Evolutionary conservation across 2,113 vertebrate species (phyloP).

Genomic region (Colossoma macropomum): DNA sequence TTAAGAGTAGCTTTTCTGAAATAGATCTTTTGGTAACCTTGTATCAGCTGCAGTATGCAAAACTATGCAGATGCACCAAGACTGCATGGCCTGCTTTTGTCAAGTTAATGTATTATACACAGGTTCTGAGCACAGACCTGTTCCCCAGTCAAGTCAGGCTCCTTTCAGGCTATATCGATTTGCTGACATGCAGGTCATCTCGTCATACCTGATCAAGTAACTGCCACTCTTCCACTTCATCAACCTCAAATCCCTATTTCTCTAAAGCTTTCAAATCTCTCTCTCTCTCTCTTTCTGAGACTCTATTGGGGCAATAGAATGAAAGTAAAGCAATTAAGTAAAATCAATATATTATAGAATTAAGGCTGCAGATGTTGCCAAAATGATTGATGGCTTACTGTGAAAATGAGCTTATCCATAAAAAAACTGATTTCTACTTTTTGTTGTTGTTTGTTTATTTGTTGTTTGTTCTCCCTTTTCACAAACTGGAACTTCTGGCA

Average conservation of each 20-base stretch:
- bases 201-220: slow-evolving; percentile 28
- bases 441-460: too few relatives aligned
- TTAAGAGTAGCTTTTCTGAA: slow-evolving; percentile 15
- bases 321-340: not conserved
- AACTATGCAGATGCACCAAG: slow-evolving; percentile 19
- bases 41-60: slow-evolving; percentile 15
- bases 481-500: not conserved
- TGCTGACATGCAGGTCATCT: slow-evolving; percentile 39
- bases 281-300: slow-evolving; percentile 8
- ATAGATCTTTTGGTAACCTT: slow-evolving; percentile 23
- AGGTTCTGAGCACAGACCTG: slow-evolving; percentile 5
- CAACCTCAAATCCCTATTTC: slow-evolving; percentile 54
- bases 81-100: slow-evolving; percentile 29
- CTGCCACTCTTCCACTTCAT: slow-evolving; percentile 25
- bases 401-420: not conserved
- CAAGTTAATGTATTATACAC: slow-evolving; percentile 16
- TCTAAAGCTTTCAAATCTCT: slow-evolving; percentile 13
- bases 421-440: not conserved
- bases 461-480: too few relatives aligned
- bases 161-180: slow-evolving; percentile 24
- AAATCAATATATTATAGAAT: slow-evolving; percentile 1
- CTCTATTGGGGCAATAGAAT: not conserved
- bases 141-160: slow-evolving; percentile 11
- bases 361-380: not conserved
- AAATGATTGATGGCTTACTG: not conserved